Evolutionary conservation across 1,140 invertebrate genomes (phyloP).

Genomic region (Conopomorpha cramerella): DNA sequence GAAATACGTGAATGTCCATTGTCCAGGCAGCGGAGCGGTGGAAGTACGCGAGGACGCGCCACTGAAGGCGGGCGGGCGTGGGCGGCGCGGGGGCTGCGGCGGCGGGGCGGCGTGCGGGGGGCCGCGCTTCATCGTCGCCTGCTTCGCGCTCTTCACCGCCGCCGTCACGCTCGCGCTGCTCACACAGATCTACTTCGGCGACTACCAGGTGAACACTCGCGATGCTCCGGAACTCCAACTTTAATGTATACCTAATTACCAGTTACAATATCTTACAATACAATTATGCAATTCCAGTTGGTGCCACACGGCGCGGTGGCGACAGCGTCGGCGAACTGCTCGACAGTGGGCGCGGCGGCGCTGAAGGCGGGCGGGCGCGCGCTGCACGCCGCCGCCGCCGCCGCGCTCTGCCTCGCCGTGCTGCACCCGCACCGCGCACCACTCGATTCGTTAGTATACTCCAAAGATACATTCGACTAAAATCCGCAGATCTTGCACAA

Average conservation of each 20-base stretch:
- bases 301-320: constrained; percentile 76
- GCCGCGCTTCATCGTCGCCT: constrained; percentile 46
- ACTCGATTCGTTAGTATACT: constrained; percentile 67
- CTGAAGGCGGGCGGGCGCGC: constrained; percentile 71
- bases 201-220: constrained; percentile 61
- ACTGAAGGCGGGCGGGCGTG: constrained; percentile 38
- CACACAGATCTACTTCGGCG: constrained; percentile 69
- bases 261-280: constrained; percentile 3
- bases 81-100: constrained; percentile 26
- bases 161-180: constrained; percentile 70
- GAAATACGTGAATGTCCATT: no score
- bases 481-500: neutral
- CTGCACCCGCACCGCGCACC: constrained; percentile 71
- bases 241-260: no score
- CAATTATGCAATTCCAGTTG: constrained; percentile 50
- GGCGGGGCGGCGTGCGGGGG: constrained; percentile 39
- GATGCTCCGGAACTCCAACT: no score
- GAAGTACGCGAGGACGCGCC: constrained; percentile 62
- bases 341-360: constrained; percentile 69
- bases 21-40: no score
- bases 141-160: constrained; percentile 62
- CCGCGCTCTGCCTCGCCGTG: constrained; percentile 70
- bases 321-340: constrained; percentile 73
- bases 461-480: neutral
- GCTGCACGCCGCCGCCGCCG: constrained; percentile 70